These are phyloP conservation scores for Amblyopsis rosae DNA, from an alignment of 2,113 vertebrate species.

Conservation along the genomic window DNA sequence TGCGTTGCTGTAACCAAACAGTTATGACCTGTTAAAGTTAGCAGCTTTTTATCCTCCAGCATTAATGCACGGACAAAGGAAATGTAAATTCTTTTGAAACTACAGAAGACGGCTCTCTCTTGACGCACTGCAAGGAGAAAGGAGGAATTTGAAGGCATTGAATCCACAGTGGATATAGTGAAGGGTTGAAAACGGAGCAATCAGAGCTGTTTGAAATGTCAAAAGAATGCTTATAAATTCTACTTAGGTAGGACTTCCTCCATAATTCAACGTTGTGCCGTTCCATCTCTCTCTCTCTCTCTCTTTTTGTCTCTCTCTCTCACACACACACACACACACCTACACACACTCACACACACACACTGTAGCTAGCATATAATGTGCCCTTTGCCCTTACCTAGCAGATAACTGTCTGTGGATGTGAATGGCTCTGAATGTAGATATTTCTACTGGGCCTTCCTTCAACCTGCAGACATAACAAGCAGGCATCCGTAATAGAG, in stretches of 20 bases:
- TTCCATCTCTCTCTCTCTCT: constrained; percentile 7
- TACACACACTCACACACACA: constrained; percentile 14
- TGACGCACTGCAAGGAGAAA: constrained; percentile 22
- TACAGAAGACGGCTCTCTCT: constrained; percentile 35
- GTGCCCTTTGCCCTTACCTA: constrained; percentile 47
- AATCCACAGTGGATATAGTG: constrained; percentile 23
- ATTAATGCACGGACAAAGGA: constrained; percentile 13
- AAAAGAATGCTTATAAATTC: constrained; percentile 39
- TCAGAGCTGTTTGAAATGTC: constrained; percentile 17
- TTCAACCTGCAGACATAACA: constrained; percentile 38
- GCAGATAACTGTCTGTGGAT: constrained; percentile 36
- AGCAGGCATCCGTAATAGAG: constrained; percentile 31
- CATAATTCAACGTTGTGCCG: constrained; percentile 58
- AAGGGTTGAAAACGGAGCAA: constrained; percentile 44
- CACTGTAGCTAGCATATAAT: not conserved
- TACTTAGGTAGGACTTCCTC: constrained; percentile 38
- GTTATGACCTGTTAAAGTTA: constrained; percentile 42
- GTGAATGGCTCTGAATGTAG: constrained; percentile 47
- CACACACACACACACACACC: not conserved
- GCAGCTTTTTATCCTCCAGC: constrained; percentile 6
- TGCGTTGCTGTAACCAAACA: constrained; percentile 46
- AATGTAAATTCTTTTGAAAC: constrained; percentile 39
- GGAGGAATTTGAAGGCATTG: constrained; percentile 32
- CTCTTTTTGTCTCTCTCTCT: not conserved
- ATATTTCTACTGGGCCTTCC: constrained; percentile 31